These are phyloP conservation scores for Indicator maculatus DNA, from an alignment of 2,113 vertebrate genomes.

Conservation along the genomic window DNA sequence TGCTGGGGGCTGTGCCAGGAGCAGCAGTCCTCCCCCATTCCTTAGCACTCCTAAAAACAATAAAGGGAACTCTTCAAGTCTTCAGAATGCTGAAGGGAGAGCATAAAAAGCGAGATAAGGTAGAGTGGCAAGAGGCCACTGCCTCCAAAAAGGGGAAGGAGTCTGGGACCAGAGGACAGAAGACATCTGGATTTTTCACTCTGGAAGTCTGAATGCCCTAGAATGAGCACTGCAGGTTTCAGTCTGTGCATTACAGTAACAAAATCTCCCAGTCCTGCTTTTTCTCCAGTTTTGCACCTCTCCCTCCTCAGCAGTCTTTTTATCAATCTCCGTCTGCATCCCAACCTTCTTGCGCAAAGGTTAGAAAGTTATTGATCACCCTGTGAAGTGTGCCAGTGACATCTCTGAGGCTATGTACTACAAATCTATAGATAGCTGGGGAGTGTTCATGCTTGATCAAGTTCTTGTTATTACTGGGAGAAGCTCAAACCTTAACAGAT, in stretches of 20 bases:
- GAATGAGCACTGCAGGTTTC: background rate
- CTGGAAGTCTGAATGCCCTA: background rate
- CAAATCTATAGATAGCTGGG: conserved; percentile 74
- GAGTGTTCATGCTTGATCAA: conserved; percentile 73
- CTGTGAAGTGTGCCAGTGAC: conserved; percentile 73
- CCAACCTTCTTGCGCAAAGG: conserved; percentile 66
- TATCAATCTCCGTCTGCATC: conserved; percentile 67
- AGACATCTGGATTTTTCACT: background rate
- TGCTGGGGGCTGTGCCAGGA: background rate
- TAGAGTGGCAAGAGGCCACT: background rate
- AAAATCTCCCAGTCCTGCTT: conserved; percentile 9
- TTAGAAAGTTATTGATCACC: conserved; percentile 75
- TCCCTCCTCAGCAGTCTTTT: conserved; percentile 49
- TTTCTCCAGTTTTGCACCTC: conserved; percentile 31
- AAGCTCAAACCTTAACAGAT: conserved; percentile 58
- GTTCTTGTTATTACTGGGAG: conserved; percentile 67
- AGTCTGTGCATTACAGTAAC: background rate
- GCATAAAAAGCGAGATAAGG: background rate
- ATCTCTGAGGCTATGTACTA: conserved; percentile 71
- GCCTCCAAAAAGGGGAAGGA: background rate
- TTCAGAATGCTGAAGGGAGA: background rate
- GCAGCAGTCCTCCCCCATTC: background rate
- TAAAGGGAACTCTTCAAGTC: background rate
- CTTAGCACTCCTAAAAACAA: background rate
- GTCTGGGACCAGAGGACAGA: background rate